These are phyloP conservation scores for Tylochromis polylepis DNA, from an alignment of 2,113 vertebrate genomes.

Conservation along the genomic window DNA sequence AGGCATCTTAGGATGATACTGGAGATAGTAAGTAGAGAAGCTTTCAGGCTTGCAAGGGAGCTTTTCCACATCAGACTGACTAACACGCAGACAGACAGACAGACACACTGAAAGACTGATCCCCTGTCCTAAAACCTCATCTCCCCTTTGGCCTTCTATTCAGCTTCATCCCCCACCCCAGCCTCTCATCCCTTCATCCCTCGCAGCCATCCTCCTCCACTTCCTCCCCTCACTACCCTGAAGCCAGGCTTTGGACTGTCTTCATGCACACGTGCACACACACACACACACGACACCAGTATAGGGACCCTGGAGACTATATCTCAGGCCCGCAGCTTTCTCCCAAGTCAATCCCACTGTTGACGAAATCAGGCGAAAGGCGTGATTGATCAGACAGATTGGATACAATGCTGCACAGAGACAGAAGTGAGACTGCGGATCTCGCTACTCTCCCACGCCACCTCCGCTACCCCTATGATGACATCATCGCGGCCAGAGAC, in stretches of 20 bases:
- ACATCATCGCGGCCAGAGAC: slow-evolving; percentile 57
- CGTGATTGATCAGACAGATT: slow-evolving; percentile 34
- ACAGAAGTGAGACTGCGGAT: slow-evolving; percentile 57
- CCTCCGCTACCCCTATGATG: slow-evolving; percentile 38
- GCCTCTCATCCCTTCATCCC: slow-evolving; percentile 47
- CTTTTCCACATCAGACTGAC: slow-evolving; percentile 27
- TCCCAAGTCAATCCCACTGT: slow-evolving; percentile 52
- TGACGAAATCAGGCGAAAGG: slow-evolving; percentile 71
- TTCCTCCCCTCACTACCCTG: slow-evolving; percentile 12
- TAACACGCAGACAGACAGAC: slow-evolving; percentile 13
- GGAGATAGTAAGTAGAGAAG: slow-evolving; percentile 21
- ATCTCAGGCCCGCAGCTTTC: slow-evolving; percentile 28
- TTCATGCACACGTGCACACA: not conserved
- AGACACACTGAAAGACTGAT: slow-evolving; percentile 48
- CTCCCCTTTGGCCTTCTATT: slow-evolving; percentile 51
- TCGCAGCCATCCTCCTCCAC: slow-evolving; percentile 18
- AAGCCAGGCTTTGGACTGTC: slow-evolving; percentile 48
- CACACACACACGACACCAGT: slow-evolving; percentile 12
- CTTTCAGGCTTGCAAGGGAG: slow-evolving; percentile 42
- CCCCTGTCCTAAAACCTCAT: slow-evolving; percentile 58
- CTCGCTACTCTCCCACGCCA: slow-evolving; percentile 67
- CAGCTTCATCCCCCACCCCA: not conserved
- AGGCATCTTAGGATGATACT: slow-evolving; percentile 1
- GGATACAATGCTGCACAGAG: slow-evolving; percentile 20
- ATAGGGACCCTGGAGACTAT: slow-evolving; percentile 22